A percentile compares a stretch with the other conserved stretches of the same genome.
Evolutionary conservation across 2,888 invertebrate genomes (phyloP).

Genomic region (Cheilosia impressa): DNA sequence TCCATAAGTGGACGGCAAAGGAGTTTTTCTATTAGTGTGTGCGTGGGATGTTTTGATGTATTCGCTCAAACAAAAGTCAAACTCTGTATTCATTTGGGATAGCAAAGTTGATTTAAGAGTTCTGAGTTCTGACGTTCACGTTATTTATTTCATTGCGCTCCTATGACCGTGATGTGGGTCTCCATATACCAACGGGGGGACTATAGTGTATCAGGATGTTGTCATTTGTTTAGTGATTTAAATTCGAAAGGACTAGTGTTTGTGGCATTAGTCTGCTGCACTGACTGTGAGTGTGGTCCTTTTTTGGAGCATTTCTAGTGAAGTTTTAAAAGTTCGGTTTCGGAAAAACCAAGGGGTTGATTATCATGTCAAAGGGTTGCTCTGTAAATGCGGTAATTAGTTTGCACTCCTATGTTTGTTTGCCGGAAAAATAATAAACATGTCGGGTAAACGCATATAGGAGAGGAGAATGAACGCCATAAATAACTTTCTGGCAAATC

Average conservation of each 20-base stretch:
- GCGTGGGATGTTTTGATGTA: slow-evolving; percentile 1
- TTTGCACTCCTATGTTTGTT: background rate
- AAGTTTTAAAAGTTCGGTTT: no score
- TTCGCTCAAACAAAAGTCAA: slow-evolving; percentile 45
- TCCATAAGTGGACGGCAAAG: background rate
- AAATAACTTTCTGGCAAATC: background rate
- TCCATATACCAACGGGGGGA: background rate
- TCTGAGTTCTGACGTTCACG: slow-evolving; percentile 31
- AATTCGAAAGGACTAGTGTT: background rate
- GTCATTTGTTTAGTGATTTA: background rate
- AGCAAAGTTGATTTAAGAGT: slow-evolving; percentile 60
- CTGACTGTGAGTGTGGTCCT: no score
- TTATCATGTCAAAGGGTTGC: no score
- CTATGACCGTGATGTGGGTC: slow-evolving; percentile 13
- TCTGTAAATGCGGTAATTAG: no score
- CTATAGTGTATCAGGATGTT: no score
- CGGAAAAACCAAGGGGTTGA: no score
- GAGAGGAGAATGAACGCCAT: slow-evolving; percentile 6
- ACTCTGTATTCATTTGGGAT: slow-evolving; percentile 42
- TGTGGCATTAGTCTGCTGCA: no score
- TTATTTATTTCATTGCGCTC: slow-evolving; percentile 53
- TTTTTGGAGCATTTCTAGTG: no score
- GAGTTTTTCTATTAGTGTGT: background rate
- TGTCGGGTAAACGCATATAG: background rate
- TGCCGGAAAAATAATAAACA: slow-evolving; percentile 1